Evolutionary conservation across 2,888 invertebrate species (phyloP).

Genomic region (Erannis defoliaria): DNA sequence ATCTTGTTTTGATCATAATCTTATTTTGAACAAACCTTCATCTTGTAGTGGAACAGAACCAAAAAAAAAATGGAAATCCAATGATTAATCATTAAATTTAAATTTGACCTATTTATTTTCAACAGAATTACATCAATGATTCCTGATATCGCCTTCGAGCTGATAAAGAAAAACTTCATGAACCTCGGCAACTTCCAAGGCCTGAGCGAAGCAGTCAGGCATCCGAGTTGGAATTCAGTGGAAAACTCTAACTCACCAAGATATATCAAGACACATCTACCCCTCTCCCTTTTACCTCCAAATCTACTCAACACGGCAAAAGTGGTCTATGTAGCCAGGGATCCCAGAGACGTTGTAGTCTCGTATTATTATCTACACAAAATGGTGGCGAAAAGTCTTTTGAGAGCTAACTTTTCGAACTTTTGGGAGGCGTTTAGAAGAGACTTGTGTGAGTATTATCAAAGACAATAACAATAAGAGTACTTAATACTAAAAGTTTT

Average conservation of each 20-base stretch:
- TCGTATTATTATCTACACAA: constrained; percentile 90
- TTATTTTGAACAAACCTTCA: too few relatives aligned
- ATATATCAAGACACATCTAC: constrained; percentile 89
- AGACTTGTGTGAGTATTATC: constrained; percentile 81
- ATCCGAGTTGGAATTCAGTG: constrained; percentile 70
- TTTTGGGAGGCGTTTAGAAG: constrained; percentile 88
- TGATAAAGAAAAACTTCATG: constrained; percentile 76
- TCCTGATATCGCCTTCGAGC: constrained; percentile 72
- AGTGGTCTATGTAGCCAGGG: constrained; percentile 90
- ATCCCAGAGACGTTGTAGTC: constrained; percentile 90
- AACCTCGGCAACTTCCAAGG: constrained; percentile 78
- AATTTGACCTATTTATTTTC: constrained; percentile 30
- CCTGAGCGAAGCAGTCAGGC: constrained; percentile 63
- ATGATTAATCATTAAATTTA: too few relatives aligned
- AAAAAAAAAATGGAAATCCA: too few relatives aligned
- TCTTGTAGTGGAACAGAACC: too few relatives aligned
- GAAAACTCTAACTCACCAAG: constrained; percentile 79
- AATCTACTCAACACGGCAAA: constrained; percentile 77
- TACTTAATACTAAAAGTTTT: too few relatives aligned
- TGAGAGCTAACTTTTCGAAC: constrained; percentile 82
- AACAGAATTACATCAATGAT: constrained; percentile 69
- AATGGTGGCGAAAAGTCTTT: constrained; percentile 81
- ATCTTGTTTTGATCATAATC: too few relatives aligned
- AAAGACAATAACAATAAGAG: too few relatives aligned
- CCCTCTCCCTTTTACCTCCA: constrained; percentile 87